These are phyloP conservation scores for Acrossocheilus fasciatus DNA, from an alignment of 2,797 vertebrate species.

Conservation along the genomic window DNA sequence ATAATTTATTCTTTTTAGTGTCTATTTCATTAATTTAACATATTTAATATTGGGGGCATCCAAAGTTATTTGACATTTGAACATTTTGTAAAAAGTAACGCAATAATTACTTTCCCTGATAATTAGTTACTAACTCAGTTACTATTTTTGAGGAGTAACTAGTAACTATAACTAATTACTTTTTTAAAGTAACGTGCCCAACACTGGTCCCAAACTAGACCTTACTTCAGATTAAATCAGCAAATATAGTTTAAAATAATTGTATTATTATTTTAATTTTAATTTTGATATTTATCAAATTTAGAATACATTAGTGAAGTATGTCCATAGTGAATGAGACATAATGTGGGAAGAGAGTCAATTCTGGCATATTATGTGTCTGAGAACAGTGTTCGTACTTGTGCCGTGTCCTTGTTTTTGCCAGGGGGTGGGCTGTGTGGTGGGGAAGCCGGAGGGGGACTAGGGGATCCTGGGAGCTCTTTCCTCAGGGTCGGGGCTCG, in stretches of 20 bases:
- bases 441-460: slow-evolving; percentile 74
- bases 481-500: slow-evolving; percentile 71
- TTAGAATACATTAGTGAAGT: too few relatives aligned
- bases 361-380: background rate
- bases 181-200: background rate
- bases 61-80: too few relatives aligned
- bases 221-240: background rate
- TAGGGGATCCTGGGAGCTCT: slow-evolving; percentile 82
- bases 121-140: too few relatives aligned
- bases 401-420: slow-evolving; percentile 80
- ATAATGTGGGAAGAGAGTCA: background rate
- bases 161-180: too few relatives aligned
- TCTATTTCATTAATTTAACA: too few relatives aligned
- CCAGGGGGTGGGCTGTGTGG: slow-evolving; percentile 78
- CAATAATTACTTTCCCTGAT: too few relatives aligned
- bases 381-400: slow-evolving; percentile 69
- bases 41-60: too few relatives aligned
- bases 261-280: background rate
- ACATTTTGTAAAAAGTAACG: too few relatives aligned
- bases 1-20: too few relatives aligned
- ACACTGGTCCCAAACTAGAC: background rate
- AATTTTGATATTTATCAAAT: background rate
- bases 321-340: background rate
- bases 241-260: background rate
- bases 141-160: too few relatives aligned